Base-by-base conservation (phyloP, 2,888 invertebrate genomes). In the Tricholauxania praeusta region DNA sequence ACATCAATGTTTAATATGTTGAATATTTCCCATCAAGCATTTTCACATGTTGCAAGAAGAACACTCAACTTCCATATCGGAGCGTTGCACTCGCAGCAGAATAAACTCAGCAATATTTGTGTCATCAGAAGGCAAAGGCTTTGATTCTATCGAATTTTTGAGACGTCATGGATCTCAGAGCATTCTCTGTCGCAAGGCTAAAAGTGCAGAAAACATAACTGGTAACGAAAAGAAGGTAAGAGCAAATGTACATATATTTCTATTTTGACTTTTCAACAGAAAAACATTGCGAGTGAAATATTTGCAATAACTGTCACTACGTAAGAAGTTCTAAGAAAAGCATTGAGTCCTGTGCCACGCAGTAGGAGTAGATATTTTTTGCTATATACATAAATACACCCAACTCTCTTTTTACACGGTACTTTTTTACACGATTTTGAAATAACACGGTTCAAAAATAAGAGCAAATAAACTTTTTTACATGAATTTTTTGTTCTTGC, bases 81-180 rank as follows among this genome's bases (percentile, higher is more conserved):
- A 90, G 85, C 89, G 88, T 69, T 88, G 86, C 85, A 90, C 89
- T 78, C 90, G 95, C 77, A 93, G 94, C 76, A 91, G 95, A 72
- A 93, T 95, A 84, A 95, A 95, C 87, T 95, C 95, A 74, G 95
- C 95, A 79, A 94, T 95, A 82, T 95, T 94, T 87, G 93, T 94
- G 75, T 93, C 93, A 69, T 92, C 92, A 77, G 92, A 92, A 81
- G 92, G 93, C 0, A 89, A 91, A 48, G 93, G 92, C 39, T 93
- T 94, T 83, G 93, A 94, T 82, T 93, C 94, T 75, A 91, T 93
- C 81, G 94, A 94, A 88, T 94, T 94, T 84, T 88, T 94, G 82
- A 90, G 94, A 68, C 89, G 94, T 72, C 93, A 94, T 84, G 94
- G 94, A 47, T 94, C 94, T 17, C 93, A 93, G 81, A 94, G 94